Conservation (phyloP, 2,113 vertebrate species). For the Xenus cinereus region DNA sequence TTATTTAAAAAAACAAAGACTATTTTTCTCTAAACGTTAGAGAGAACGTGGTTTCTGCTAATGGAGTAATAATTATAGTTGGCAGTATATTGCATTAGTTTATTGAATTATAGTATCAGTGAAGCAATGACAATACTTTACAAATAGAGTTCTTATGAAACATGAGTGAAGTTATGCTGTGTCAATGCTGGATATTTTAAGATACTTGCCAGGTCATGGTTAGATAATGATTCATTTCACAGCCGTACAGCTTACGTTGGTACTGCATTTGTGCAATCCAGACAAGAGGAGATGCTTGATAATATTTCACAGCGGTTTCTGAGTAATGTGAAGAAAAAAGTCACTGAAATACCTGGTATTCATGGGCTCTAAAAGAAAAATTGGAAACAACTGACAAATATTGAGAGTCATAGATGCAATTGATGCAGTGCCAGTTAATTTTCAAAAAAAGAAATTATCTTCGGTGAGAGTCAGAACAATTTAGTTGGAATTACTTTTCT, state of each 20-base stretch:
- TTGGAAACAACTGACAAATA: neutral
- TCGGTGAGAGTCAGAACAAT: neutral
- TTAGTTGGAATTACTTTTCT: neutral
- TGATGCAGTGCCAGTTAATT: neutral
- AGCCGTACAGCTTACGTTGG: neutral
- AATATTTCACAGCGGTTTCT: neutral
- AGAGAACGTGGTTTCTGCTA: neutral
- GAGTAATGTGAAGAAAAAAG: neutral
- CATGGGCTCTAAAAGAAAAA: neutral
- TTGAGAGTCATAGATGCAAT: neutral
- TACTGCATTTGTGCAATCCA: neutral
- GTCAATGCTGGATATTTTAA: neutral
- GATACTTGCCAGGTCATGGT: neutral
- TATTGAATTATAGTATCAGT: neutral
- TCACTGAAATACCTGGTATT: neutral
- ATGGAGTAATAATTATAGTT: neutral
- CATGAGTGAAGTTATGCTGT: neutral
- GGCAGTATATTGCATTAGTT: neutral
- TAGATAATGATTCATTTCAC: neutral
- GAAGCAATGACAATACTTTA: neutral
- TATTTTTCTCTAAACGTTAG: neutral
- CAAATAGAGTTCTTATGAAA: neutral
- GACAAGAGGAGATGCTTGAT: neutral
- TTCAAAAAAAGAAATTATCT: neutral
- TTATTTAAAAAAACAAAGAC: neutral